These are phyloP conservation scores for Alcedo quadribrachys DNA, from an alignment of 2,797 vertebrate genomes.

Conservation along the genomic window DNA sequence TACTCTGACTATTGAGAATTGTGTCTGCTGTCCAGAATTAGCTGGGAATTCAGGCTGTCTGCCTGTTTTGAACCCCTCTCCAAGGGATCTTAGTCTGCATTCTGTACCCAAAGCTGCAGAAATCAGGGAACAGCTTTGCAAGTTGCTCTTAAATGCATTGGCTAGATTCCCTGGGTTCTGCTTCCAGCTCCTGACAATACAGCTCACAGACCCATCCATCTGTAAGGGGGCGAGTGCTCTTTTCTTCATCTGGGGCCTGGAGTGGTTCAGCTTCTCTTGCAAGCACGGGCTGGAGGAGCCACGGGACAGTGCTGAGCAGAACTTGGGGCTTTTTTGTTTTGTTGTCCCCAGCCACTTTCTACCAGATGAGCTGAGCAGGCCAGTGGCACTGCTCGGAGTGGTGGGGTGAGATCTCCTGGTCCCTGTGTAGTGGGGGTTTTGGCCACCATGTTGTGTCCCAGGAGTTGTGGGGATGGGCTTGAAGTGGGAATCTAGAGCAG, in stretches of 20 bases:
- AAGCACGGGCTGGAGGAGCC: neutral
- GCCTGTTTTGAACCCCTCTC: neutral
- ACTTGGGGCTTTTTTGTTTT: neutral
- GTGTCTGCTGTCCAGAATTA: neutral
- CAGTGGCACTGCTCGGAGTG: neutral
- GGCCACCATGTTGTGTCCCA: neutral
- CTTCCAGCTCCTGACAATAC: slow-evolving; percentile 59
- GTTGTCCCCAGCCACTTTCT: neutral
- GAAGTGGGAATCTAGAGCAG: neutral
- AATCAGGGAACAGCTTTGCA: slow-evolving; percentile 55
- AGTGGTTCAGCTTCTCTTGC: neutral
- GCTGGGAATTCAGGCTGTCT: neutral
- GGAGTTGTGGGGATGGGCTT: neutral
- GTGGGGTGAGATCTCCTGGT: rapidly evolving
- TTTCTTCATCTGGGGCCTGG: slow-evolving; percentile 25
- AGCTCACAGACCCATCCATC: slow-evolving; percentile 50
- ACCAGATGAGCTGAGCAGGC: neutral
- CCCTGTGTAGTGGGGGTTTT: neutral
- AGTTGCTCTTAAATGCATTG: slow-evolving; percentile 58
- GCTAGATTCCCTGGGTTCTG: slow-evolving; percentile 25
- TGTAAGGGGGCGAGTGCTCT: slow-evolving; percentile 48
- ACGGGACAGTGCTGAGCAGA: neutral
- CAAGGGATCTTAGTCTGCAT: neutral
- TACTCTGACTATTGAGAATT: neutral
- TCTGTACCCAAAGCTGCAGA: slow-evolving; percentile 11